Evolutionary conservation across 2,888 invertebrate species (phyloP).

Genomic region (Dione vanillae): DNA sequence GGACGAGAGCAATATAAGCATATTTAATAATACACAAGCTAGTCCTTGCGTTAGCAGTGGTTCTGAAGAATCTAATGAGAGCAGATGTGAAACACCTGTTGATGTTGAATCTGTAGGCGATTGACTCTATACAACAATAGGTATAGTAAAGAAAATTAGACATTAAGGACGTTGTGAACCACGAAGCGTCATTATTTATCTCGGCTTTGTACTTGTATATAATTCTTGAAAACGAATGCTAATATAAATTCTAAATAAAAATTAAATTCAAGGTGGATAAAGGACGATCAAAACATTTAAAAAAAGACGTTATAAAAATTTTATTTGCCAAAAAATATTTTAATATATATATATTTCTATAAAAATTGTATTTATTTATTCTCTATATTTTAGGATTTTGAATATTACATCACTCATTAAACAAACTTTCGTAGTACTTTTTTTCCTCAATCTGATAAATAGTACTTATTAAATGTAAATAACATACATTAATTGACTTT

Average conservation of each 20-base stretch:
- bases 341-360: too few species aligned
- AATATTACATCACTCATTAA: too few species aligned
- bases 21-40: constrained; percentile 8
- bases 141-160: neutral
- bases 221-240: too few species aligned
- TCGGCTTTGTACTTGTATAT: too few species aligned
- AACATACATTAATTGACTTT: constrained; percentile 16
- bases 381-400: too few species aligned
- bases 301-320: too few species aligned
- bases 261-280: too few species aligned
- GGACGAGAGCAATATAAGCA: neutral
- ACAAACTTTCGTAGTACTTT: neutral
- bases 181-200: neutral
- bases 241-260: too few species aligned
- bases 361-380: too few species aligned
- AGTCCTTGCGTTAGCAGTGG: constrained; percentile 29
- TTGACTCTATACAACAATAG: neutral
- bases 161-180: neutral
- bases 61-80: constrained; percentile 48
- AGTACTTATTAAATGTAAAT: neutral
- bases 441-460: neutral
- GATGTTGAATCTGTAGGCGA: constrained; percentile 63
- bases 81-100: constrained; percentile 62
- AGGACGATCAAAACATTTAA: too few species aligned
- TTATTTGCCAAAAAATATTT: too few species aligned